phyloP scores from a whole-genome alignment of 2,797 vertebrate species.

The Diplodus puntazzo region DNA sequence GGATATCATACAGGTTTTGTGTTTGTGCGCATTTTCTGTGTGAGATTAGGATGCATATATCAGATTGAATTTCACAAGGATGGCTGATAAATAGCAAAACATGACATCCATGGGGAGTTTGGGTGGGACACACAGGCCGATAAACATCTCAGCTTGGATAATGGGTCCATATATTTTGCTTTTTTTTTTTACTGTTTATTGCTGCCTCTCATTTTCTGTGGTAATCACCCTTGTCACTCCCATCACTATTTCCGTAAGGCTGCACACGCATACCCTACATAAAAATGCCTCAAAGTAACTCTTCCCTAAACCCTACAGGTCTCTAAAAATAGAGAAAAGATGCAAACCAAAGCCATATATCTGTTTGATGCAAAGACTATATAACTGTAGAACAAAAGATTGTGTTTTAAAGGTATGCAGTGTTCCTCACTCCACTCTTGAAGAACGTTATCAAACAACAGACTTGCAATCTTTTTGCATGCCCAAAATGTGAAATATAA shows the following conservation, averaged over 20 bases:
- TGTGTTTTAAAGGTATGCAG: constrained; percentile 12
- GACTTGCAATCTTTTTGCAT: neutral
- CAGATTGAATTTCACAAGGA: constrained; percentile 13
- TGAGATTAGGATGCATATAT: neutral
- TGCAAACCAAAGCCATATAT: constrained; percentile 14
- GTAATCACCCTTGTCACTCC: constrained; percentile 39
- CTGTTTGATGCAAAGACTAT: constrained; percentile 5
- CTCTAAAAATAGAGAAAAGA: constrained; percentile 44
- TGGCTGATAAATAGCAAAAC: constrained; percentile 15
- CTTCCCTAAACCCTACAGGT: constrained; percentile 43
- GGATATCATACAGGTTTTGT: neutral
- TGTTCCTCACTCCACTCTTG: constrained; percentile 6
- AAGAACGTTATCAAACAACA: constrained; percentile 14
- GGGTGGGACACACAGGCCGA: neutral
- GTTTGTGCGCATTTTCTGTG: neutral
- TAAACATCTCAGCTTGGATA: constrained; percentile 16
- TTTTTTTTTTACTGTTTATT: constrained; percentile 34
- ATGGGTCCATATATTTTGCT: constrained; percentile 13
- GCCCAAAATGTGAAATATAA: too few species aligned
- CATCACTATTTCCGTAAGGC: constrained; percentile 36
- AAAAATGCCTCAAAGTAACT: constrained; percentile 38
- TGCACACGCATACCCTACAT: constrained; percentile 31
- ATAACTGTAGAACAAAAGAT: constrained; percentile 12
- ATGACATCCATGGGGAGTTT: neutral
- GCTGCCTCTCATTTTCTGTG: constrained; percentile 34